phyloP scores from a whole-genome alignment of 2,888 invertebrate species.

The Xestia xanthographa region DNA sequence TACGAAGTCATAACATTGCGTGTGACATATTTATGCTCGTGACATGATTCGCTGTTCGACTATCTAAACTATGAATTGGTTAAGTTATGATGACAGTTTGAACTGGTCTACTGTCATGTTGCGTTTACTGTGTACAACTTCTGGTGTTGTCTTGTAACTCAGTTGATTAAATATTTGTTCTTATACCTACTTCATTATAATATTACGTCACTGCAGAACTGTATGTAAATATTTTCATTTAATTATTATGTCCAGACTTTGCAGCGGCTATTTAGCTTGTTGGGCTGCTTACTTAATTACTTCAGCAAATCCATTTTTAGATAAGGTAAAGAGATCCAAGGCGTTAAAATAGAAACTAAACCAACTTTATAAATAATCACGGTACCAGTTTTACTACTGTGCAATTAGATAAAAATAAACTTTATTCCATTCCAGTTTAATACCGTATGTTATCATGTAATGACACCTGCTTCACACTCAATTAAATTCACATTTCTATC shows the following conservation, averaged over 20 bases:
- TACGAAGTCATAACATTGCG: constrained; percentile 72
- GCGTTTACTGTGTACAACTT: constrained; percentile 1
- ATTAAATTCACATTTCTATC: constrained; percentile 41
- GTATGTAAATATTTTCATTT: constrained; percentile 8
- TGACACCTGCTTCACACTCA: constrained; percentile 22
- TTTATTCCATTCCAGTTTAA: constrained; percentile 13
- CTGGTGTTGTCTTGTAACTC: not conserved
- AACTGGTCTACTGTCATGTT: constrained; percentile 35
- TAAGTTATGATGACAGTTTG: constrained; percentile 59
- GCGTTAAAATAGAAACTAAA: not conserved
- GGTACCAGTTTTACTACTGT: constrained; percentile 2
- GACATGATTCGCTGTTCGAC: constrained; percentile 63
- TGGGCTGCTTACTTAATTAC: not conserved
- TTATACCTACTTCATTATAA: not conserved
- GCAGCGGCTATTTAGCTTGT: not conserved
- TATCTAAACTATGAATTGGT: constrained; percentile 63
- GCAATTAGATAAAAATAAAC: not conserved
- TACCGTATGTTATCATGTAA: not conserved
- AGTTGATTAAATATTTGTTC: constrained; percentile 6
- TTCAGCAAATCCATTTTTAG: not conserved
- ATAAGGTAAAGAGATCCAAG: not conserved
- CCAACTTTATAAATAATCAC: not conserved
- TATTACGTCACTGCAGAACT: not conserved
- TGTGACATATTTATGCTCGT: constrained; percentile 74
- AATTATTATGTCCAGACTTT: not conserved